Evolutionary conservation across 2,113 vertebrate species (phyloP), one percentile per base, ranked within the genome.

Genomic region (Scophthalmus maximus): DNA sequence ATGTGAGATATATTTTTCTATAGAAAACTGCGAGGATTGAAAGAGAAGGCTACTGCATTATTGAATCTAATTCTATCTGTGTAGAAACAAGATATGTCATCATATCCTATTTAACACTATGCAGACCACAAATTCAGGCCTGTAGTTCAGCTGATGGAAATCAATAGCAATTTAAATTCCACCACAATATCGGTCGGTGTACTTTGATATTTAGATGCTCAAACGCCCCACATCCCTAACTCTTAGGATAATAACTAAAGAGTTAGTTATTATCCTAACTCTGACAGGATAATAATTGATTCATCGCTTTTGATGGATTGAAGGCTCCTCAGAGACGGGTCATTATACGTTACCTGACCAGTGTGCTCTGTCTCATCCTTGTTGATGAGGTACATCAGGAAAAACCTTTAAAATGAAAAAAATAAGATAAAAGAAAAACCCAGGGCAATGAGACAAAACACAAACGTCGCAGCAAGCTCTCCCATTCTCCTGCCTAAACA

Each of bases 311-410:
- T 36, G 29, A 68, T 4, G 46, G 32, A 4, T 22, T 61, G 29
- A 10, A n/a, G 57, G 3, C 23, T 53, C 25, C n/a, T 69, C 61
- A 60, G 46, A 32, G 8, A 68, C 67, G 50, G 36, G 46, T 63
- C 15, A 53, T 36, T 14, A 36, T 68, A 49, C 52, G 38, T 56
- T 52, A 95, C 97, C 95, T 99, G 97, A 49, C 98, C 98, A 2
- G 98, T 99, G 92, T 99, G 98, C 82, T 99, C 98, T 0, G 98
- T 99, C 91, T 99, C 98, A 87, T 99, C 98, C 90, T 99, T 99
- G 91, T 99, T 99, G 92, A 99, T 97, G 44, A 99, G 93, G 87
- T 99, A 98, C 98, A 99, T 99, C 86, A 99, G 88, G 86, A 99
- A 99, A 93, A 99, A 99, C 92, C 98, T 99, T 92, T 27, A 47